A percentile compares a stretch with the other conserved stretches of the same genome.
These are phyloP conservation scores for Myocastor coypus DNA, from an alignment of 2,113 vertebrate genomes.

Conservation along the genomic window DNA sequence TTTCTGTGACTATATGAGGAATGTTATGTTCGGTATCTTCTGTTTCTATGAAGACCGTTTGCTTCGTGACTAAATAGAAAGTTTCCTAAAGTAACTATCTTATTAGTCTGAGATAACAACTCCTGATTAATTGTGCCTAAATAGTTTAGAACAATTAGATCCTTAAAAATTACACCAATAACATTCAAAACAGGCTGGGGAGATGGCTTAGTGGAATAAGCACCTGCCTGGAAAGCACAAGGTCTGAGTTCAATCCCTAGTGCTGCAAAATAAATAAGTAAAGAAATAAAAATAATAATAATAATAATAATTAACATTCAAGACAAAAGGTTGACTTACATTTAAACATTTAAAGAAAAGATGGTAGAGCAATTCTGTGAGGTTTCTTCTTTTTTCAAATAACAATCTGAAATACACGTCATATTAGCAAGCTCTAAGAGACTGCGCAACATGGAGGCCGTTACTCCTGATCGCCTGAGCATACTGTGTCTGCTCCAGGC, in stretches of 20 bases:
- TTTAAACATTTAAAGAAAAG: background rate
- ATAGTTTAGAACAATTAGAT: background rate
- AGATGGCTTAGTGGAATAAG: no score
- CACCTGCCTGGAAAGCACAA: no score
- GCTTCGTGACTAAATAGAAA: slow-evolving; percentile 21
- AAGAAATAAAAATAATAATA: no score
- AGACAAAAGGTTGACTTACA: background rate
- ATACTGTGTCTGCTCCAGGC: background rate
- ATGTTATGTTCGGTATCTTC: background rate
- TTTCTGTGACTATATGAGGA: slow-evolving; percentile 25
- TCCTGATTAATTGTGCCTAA: background rate
- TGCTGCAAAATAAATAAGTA: no score
- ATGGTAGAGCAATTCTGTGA: background rate
- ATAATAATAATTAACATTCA: background rate
- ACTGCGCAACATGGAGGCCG: background rate
- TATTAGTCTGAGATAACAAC: background rate
- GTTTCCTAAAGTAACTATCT: background rate
- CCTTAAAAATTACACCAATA: background rate
- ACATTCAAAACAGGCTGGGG: slow-evolving; percentile 9
- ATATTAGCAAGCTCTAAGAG: background rate
- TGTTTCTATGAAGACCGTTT: background rate
- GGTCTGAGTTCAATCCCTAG: no score
- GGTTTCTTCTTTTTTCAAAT: background rate
- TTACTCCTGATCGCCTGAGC: background rate
- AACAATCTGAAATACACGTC: background rate